Conservation (phyloP, 2,113 vertebrate genomes). For the Pygoscelis adeliae region DNA sequence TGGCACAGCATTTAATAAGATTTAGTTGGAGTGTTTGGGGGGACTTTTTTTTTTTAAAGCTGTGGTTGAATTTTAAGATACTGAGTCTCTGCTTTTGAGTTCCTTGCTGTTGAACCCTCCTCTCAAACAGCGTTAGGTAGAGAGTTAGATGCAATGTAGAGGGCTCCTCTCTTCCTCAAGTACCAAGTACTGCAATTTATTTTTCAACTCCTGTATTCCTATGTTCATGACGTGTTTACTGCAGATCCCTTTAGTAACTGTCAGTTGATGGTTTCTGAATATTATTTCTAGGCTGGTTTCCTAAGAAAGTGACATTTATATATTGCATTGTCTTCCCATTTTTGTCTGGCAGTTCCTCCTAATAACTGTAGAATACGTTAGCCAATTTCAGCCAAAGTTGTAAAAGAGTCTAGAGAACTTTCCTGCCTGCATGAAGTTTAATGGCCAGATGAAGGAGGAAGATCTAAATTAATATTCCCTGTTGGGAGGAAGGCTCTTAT, state of each 20-base stretch:
- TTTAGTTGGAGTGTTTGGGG: background rate
- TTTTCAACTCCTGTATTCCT: background rate
- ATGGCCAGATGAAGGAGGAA: background rate
- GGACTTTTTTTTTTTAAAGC: background rate
- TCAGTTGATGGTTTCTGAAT: background rate
- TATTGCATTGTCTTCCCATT: background rate
- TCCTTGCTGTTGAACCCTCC: background rate
- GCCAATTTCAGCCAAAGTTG: background rate
- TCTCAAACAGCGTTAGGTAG: background rate
- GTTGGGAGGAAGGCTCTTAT: background rate
- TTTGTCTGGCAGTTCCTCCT: background rate
- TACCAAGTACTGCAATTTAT: background rate
- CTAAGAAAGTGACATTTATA: background rate
- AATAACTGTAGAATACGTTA: background rate
- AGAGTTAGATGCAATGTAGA: background rate
- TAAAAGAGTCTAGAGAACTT: background rate
- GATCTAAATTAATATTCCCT: background rate
- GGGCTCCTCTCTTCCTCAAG: background rate
- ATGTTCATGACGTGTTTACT: background rate
- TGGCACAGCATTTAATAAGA: background rate
- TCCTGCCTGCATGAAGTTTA: background rate
- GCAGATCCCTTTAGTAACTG: background rate
- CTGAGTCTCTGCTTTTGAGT: background rate
- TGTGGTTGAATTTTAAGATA: background rate
- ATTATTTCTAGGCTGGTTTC: background rate